A percentile compares a stretch with the other conserved stretches of the same genome.
Evolutionary conservation across 2,888 invertebrate genomes (phyloP).

Genomic region (Endomychus coccineus): DNA sequence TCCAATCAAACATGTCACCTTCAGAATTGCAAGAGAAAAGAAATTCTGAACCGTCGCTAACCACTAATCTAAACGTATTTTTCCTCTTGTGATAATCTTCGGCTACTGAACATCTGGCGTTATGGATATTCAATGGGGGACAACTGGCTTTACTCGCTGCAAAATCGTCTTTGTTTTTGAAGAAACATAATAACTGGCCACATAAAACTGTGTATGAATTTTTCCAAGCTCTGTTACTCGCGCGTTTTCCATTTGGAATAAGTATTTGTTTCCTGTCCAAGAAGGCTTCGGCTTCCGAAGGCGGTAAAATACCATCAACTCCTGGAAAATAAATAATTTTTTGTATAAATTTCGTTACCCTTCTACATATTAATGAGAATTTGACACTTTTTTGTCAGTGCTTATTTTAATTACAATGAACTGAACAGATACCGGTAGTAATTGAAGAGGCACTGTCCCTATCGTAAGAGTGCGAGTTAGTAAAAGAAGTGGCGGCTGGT

Average conservation of each 20-base stretch:
- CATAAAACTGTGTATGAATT: constrained; percentile 90
- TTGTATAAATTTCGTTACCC: too few relatives aligned
- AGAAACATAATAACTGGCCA: constrained; percentile 95
- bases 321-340: too few relatives aligned
- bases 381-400: too few relatives aligned
- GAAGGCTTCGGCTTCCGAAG: constrained; percentile 84
- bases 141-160: constrained; percentile 79
- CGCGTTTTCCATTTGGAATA: constrained; percentile 87
- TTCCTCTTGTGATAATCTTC: constrained; percentile 94
- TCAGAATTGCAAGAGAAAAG: constrained; percentile 72
- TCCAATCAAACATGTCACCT: constrained; percentile 80
- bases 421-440: too few relatives aligned
- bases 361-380: too few relatives aligned
- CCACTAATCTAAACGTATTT: constrained; percentile 79
- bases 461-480: too few relatives aligned
- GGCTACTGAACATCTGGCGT: constrained; percentile 77
- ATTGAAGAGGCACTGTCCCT: too few relatives aligned
- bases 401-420: too few relatives aligned
- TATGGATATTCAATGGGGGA: constrained; percentile 72
- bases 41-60: constrained; percentile 90
- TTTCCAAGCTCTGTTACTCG: constrained; percentile 94
- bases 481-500: too few relatives aligned
- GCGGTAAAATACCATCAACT: constrained; percentile 51
- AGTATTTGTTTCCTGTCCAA: constrained; percentile 93
- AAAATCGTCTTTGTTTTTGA: constrained; percentile 91